Percentiles rank a stretch among this genome's conserved stretches.
Evolutionary conservation across 2,113 vertebrate species (phyloP).

Genomic region (Gadus macrocephalus): DNA sequence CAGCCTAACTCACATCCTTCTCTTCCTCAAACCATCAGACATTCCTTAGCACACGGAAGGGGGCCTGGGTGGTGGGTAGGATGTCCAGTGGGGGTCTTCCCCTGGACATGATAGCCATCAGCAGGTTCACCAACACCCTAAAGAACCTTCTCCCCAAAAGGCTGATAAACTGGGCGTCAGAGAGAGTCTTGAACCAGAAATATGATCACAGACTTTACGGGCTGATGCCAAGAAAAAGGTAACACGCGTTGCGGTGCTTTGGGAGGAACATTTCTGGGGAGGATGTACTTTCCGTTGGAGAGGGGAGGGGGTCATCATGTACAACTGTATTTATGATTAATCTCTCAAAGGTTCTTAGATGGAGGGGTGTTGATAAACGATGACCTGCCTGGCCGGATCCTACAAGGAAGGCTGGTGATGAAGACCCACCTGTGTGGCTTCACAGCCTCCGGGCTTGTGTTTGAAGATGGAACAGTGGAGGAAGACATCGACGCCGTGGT

Average conservation of each 20-base stretch:
- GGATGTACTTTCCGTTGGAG: neutral
- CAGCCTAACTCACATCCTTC: too few relatives aligned
- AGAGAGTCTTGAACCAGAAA: conserved; percentile 63
- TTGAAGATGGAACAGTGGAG: conserved; percentile 82
- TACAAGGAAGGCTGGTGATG: conserved; percentile 75
- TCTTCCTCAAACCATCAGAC: conserved; percentile 68
- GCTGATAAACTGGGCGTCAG: conserved; percentile 56
- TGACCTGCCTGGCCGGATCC: conserved; percentile 81
- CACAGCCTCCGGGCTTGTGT: conserved; percentile 72
- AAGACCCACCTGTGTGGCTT: conserved; percentile 79
- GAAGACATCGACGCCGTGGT: conserved; percentile 78
- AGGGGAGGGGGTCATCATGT: neutral
- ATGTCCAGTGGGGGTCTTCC: conserved; percentile 74
- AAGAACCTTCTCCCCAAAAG: conserved; percentile 58
- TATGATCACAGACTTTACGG: conserved; percentile 80
- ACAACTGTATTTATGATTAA: too few relatives aligned
- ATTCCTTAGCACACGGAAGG: conserved; percentile 86
- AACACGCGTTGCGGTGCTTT: neutral
- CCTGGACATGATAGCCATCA: conserved; percentile 72
- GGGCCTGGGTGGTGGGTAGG: conserved; percentile 80
- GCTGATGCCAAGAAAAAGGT: conserved; percentile 78
- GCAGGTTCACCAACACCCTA: conserved; percentile 62
- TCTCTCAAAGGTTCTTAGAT: conserved; percentile 59
- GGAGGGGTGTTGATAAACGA: conserved; percentile 74
- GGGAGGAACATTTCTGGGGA: neutral